These are phyloP conservation scores for Drosophila ogumai DNA, from an alignment of 1,140 invertebrate species.

Conservation along the genomic window DNA sequence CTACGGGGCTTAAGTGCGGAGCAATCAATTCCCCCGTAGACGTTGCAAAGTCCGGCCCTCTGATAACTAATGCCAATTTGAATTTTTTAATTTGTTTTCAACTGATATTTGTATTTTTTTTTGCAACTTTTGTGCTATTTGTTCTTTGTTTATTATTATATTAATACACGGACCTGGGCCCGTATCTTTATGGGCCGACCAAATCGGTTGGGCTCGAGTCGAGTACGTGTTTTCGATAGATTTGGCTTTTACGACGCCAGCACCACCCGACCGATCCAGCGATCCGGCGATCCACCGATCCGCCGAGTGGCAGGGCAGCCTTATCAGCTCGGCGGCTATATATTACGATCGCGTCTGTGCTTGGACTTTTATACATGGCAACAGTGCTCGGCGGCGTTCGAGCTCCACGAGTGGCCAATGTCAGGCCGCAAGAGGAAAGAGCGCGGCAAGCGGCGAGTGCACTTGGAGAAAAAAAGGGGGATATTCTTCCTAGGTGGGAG, in stretches of 20 bases:
- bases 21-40: constrained; percentile 34
- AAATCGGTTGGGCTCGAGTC: constrained; percentile 52
- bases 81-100: constrained; percentile 57
- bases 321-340: constrained; percentile 39
- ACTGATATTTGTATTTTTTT: constrained; percentile 35
- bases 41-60: constrained; percentile 49
- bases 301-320: constrained; percentile 22
- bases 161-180: constrained; percentile 34
- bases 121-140: constrained; percentile 50
- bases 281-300: constrained; percentile 1
- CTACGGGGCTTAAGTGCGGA: constrained; percentile 1
- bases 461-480: constrained; percentile 10
- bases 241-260: constrained; percentile 68
- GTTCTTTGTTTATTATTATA: constrained; percentile 70
- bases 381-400: constrained; percentile 21
- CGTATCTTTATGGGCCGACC: constrained; percentile 62
- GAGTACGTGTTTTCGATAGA: constrained; percentile 71
- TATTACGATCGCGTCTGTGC: constrained; percentile 44
- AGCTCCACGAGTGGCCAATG: constrained; percentile 34
- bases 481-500: neutral
- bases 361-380: constrained; percentile 45
- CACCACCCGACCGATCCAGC: constrained; percentile 1
- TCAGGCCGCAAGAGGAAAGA: constrained; percentile 1
- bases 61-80: constrained; percentile 66
- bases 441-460: constrained; percentile 3